A percentile compares a stretch with the other conserved stretches of the same genome.
Conservation (phyloP, 2,113 vertebrate genomes). For the Indicator indicator region DNA sequence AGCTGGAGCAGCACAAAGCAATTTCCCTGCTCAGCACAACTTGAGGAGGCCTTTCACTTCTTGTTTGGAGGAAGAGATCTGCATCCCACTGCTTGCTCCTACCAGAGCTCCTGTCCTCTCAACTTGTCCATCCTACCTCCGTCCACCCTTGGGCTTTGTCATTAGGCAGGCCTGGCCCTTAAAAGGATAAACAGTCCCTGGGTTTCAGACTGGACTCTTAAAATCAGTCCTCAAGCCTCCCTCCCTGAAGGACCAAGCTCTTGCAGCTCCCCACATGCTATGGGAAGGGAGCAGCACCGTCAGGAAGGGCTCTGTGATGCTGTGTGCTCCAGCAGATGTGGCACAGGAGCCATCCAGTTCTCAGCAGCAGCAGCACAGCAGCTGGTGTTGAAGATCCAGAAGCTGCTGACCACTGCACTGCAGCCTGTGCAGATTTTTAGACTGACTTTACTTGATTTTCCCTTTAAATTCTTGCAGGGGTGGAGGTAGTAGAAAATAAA, state of each 20-base stretch:
- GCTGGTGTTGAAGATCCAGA: not conserved
- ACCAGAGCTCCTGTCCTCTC: not conserved
- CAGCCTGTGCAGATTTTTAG: not conserved
- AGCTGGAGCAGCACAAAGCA: not conserved
- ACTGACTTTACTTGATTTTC: not conserved
- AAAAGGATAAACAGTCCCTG: too few species aligned
- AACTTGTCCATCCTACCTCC: not conserved
- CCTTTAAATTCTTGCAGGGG: not conserved
- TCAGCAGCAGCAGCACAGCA: not conserved
- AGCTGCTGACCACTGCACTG: not conserved
- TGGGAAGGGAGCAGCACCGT: too few species aligned
- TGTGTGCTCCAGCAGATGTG: not conserved
- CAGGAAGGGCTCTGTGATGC: too few species aligned
- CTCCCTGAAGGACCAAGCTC: too few species aligned
- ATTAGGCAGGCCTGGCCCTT: too few species aligned
- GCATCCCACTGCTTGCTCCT: not conserved
- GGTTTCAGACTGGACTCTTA: too few species aligned
- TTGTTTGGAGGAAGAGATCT: not conserved
- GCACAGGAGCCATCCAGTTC: not conserved
- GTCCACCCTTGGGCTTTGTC: not conserved
- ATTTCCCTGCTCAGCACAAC: constrained; percentile 27
- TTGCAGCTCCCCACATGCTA: too few species aligned
- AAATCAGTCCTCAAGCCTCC: too few species aligned
- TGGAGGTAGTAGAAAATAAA: too few species aligned
- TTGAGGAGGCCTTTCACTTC: not conserved